These are phyloP conservation scores for Coecobrya sp. DNA, from an alignment of 2,888 invertebrate genomes.

Conservation along the genomic window DNA sequence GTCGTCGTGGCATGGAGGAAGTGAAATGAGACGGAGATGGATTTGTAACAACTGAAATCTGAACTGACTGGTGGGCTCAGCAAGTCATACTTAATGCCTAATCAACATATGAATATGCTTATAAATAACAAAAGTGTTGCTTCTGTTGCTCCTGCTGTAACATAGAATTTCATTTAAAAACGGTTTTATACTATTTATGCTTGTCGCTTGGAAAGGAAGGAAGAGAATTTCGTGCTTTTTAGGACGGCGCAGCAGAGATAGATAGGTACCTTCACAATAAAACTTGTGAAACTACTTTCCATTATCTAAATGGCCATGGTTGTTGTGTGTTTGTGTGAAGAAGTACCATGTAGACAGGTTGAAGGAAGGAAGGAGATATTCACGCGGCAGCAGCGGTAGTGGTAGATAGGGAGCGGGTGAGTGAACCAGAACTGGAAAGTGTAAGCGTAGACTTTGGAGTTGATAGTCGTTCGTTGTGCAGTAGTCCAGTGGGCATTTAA, in stretches of 20 bases:
- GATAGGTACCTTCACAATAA: too few relatives aligned
- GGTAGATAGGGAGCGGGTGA: neutral
- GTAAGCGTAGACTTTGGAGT: neutral
- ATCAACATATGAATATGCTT: conserved; percentile 66
- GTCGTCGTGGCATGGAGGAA: conserved; percentile 34
- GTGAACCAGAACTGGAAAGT: conserved; percentile 6
- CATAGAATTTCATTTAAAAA: neutral
- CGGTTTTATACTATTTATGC: neutral
- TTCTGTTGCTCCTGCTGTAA: neutral
- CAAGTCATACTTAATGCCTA: conserved; percentile 26
- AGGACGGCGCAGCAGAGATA: neutral
- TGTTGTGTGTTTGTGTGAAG: neutral
- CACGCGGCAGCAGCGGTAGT: neutral
- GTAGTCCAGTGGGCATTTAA: conserved; percentile 53
- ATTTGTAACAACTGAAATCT: conserved; percentile 61
- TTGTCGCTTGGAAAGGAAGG: conserved; percentile 51
- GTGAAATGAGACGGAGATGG: conserved; percentile 70
- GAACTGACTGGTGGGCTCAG: conserved; percentile 1
- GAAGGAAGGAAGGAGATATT: neutral
- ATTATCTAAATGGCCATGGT: conserved; percentile 26
- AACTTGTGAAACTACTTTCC: conserved; percentile 48
- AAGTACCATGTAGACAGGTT: neutral
- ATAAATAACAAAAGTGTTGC: conserved; percentile 21
- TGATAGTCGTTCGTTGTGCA: neutral
- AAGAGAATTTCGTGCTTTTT: conserved; percentile 55